phyloP scores from a whole-genome alignment of 2,113 vertebrate species.

The Solea senegalensis region DNA sequence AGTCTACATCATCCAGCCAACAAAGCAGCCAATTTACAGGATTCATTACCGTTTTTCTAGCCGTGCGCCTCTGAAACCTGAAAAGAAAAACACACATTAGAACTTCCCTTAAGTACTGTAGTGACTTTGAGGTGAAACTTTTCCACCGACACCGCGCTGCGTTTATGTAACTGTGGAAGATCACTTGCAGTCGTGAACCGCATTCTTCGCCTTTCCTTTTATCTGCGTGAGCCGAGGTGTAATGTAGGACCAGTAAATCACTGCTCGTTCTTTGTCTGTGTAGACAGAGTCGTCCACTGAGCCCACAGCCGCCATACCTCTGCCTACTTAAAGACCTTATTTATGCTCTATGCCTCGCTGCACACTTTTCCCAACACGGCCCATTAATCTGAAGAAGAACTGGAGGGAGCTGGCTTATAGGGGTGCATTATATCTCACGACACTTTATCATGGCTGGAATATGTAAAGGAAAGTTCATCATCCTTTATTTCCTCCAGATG shows the following conservation, averaged over 20 bases:
- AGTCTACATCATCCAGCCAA: slow-evolving; percentile 42
- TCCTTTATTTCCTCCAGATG: slow-evolving; percentile 30
- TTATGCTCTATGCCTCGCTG: slow-evolving; percentile 76
- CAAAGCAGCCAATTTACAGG: slow-evolving; percentile 54
- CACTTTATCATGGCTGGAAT: slow-evolving; percentile 60
- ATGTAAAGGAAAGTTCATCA: slow-evolving; percentile 53
- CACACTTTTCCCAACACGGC: slow-evolving; percentile 78
- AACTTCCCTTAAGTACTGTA: slow-evolving; percentile 31
- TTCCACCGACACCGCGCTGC: slow-evolving; percentile 37
- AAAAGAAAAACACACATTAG: slow-evolving; percentile 39
- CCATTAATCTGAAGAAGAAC: slow-evolving; percentile 77
- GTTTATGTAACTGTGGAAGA: slow-evolving; percentile 52
- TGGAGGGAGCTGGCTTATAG: slow-evolving; percentile 69
- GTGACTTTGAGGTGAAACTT: slow-evolving; percentile 49
- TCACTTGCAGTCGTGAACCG: slow-evolving; percentile 24
- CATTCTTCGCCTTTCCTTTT: slow-evolving; percentile 65
- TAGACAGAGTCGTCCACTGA: slow-evolving; percentile 60
- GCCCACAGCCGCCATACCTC: slow-evolving; percentile 68
- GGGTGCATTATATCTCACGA: slow-evolving; percentile 69
- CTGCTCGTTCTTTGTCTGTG: slow-evolving; percentile 65
- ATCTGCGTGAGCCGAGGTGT: slow-evolving; percentile 57
- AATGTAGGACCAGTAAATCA: slow-evolving; percentile 72
- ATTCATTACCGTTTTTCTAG: slow-evolving; percentile 47
- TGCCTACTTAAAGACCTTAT: slow-evolving; percentile 78
- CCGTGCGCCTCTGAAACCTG: slow-evolving; percentile 43